These are phyloP conservation scores for Blastobasis adustella DNA, from an alignment of 2,888 invertebrate genomes.

Conservation along the genomic window DNA sequence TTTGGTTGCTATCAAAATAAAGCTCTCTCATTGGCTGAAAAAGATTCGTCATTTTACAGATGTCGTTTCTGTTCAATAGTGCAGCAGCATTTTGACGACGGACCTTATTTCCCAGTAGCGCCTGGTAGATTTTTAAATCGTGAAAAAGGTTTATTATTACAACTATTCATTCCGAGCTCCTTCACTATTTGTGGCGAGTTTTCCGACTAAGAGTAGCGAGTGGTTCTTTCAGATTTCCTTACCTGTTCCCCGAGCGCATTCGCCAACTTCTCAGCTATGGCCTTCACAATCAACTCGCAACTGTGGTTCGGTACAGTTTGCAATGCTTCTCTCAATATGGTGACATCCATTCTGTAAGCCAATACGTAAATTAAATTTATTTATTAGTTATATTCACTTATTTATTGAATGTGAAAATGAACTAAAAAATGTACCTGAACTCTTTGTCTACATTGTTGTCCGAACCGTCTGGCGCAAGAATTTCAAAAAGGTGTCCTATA, in stretches of 20 bases:
- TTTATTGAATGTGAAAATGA: background rate
- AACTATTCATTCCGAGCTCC: no score
- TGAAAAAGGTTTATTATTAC: no score
- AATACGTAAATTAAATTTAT: slow-evolving; percentile 3
- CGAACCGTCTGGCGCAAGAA: slow-evolving; percentile 69
- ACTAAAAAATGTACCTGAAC: slow-evolving; percentile 39
- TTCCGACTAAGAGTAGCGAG: no score
- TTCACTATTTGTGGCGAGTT: no score
- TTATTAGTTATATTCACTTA: background rate
- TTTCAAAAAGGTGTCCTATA: slow-evolving; percentile 86
- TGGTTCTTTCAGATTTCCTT: slow-evolving; percentile 10
- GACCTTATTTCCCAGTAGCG: no score
- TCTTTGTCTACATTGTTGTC: slow-evolving; percentile 55
- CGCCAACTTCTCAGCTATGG: slow-evolving; percentile 88
- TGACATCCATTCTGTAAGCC: slow-evolving; percentile 65
- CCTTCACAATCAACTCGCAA: slow-evolving; percentile 89
- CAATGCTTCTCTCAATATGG: slow-evolving; percentile 87
- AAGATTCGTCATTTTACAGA: no score
- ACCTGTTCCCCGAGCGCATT: slow-evolving; percentile 87
- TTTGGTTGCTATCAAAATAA: no score
- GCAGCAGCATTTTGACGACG: no score
- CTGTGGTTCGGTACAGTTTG: slow-evolving; percentile 88
- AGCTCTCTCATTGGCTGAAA: no score
- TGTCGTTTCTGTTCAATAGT: no score
- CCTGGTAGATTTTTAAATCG: no score